phyloP scores from a whole-genome alignment of 2,113 vertebrate species.

The Tichodroma muraria region DNA sequence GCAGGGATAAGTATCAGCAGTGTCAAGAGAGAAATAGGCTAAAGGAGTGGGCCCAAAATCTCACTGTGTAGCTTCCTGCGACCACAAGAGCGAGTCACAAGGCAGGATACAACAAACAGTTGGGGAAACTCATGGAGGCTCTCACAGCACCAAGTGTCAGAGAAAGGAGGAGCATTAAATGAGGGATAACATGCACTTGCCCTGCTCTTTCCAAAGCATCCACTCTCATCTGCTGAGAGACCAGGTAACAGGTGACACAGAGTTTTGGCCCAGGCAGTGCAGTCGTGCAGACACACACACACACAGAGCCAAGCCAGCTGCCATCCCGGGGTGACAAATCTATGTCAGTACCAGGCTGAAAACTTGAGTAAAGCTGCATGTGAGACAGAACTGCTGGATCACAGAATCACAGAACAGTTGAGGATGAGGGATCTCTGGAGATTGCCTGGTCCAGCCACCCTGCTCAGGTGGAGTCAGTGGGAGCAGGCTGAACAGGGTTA shows the following conservation, averaged over 20 bases:
- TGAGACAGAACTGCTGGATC: neutral
- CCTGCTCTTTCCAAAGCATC: neutral
- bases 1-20: neutral
- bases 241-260: neutral
- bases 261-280: neutral
- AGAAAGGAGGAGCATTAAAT: neutral
- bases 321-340: neutral
- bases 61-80: neutral
- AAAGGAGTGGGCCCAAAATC: neutral
- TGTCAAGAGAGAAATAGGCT: neutral
- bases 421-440: neutral
- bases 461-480: neutral
- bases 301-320: neutral
- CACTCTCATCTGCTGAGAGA: neutral
- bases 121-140: neutral
- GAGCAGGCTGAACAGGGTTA: neutral
- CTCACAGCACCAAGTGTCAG: neutral
- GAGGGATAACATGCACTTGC: neutral
- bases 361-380: neutral
- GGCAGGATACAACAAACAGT: neutral
- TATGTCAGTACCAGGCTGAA: neutral
- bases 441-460: neutral
- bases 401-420: neutral
- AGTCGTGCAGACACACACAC: neutral
- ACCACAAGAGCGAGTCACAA: neutral